These are phyloP conservation scores for Bovichtus variegatus DNA, from an alignment of 2,797 vertebrate genomes.

Conservation along the genomic window DNA sequence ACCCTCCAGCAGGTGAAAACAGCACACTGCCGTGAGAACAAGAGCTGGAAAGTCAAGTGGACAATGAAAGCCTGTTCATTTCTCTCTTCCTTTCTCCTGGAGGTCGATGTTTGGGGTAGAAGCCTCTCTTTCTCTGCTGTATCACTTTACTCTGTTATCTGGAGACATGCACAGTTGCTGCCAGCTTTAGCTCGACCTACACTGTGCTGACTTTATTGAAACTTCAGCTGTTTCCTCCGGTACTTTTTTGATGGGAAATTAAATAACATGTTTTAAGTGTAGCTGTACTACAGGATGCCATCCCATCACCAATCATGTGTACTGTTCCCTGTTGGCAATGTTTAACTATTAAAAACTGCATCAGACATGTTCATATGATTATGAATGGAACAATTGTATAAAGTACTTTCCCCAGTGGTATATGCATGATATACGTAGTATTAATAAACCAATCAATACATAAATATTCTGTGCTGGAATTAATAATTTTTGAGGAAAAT, in stretches of 20 bases:
- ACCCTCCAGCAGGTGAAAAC: slow-evolving; percentile 49
- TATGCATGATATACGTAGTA: not conserved
- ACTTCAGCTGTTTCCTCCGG: not conserved
- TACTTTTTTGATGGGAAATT: not conserved
- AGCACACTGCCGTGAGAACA: slow-evolving; percentile 27
- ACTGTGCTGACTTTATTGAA: not conserved
- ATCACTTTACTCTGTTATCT: slow-evolving; percentile 50
- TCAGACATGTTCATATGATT: not conserved
- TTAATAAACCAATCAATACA: not conserved
- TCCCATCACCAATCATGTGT: not conserved
- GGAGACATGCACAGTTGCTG: slow-evolving; percentile 1
- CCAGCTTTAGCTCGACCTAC: not conserved
- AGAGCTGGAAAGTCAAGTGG: slow-evolving; percentile 21
- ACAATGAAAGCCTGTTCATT: slow-evolving; percentile 41
- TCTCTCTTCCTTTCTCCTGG: slow-evolving; percentile 22
- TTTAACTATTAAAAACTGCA: not conserved
- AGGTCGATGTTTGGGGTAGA: not conserved
- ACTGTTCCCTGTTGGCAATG: not conserved
- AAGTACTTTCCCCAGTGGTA: too few relatives aligned
- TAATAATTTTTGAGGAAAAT: not conserved
- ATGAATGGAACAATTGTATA: not conserved
- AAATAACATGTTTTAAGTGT: not conserved
- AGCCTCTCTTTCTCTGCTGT: slow-evolving; percentile 29
- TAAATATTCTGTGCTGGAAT: not conserved
- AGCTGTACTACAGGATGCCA: not conserved